Evolutionary conservation across 2,888 invertebrate genomes (phyloP).

Genomic region (Drosophila kuntzei): DNA sequence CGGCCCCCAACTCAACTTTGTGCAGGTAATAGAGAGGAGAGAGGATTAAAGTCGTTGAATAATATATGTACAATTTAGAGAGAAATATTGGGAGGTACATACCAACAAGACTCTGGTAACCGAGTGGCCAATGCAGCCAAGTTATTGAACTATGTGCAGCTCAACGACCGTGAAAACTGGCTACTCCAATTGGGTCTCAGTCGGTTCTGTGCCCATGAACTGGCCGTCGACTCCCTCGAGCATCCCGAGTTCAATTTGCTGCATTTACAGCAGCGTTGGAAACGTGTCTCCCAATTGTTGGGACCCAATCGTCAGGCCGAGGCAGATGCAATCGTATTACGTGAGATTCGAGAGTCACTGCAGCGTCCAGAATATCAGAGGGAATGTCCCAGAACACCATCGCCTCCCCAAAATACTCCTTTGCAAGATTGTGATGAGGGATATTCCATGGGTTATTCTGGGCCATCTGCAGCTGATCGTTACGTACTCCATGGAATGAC

Average conservation of each 20-base stretch:
- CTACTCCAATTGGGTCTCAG: slow-evolving; percentile 11
- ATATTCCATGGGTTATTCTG: no score
- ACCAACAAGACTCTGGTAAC: rapidly evolving
- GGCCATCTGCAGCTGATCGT: not conserved
- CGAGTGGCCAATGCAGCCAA: not conserved
- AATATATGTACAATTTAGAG: not conserved
- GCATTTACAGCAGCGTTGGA: slow-evolving; percentile 9
- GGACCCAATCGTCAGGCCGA: slow-evolving; percentile 1
- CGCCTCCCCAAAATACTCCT: not conserved
- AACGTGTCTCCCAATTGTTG: not conserved
- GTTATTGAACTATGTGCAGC: not conserved
- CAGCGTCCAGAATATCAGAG: not conserved
- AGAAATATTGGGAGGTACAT: not conserved
- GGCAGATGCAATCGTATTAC: slow-evolving; percentile 2
- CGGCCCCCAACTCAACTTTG: not conserved
- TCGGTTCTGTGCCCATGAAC: slow-evolving; percentile 15
- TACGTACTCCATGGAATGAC: not conserved
- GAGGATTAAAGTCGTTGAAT: no score
- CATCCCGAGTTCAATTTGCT: slow-evolving; percentile 2
- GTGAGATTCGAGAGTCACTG: slow-evolving; percentile 8
- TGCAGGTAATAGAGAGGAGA: slow-evolving; percentile 1
- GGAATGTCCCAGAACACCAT: not conserved
- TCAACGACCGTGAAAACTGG: slow-evolving; percentile 16
- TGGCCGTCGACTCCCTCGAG: slow-evolving; percentile 13
- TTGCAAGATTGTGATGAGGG: no score